These are phyloP conservation scores for Anas platyrhynchos DNA, from an alignment of 2,113 vertebrate genomes.

Conservation along the genomic window DNA sequence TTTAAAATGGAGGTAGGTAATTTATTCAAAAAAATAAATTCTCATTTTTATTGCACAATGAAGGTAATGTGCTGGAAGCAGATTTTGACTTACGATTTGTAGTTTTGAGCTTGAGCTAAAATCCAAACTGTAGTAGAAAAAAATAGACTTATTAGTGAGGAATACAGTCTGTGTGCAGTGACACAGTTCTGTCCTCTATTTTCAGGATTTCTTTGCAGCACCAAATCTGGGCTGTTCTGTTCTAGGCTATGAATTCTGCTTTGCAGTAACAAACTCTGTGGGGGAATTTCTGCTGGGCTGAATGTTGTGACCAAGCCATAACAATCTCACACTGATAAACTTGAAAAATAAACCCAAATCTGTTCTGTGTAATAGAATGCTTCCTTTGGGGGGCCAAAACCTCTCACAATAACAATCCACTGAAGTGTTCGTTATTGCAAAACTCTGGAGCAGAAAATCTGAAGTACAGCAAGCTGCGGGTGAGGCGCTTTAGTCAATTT, in stretches of 20 bases:
- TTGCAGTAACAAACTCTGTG: neutral
- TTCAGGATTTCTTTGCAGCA: neutral
- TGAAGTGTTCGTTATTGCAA: neutral
- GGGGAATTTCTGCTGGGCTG: neutral
- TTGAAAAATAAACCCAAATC: slow-evolving; percentile 4
- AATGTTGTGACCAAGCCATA: neutral
- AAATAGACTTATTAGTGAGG: neutral
- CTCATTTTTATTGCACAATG: neutral
- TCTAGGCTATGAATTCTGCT: neutral
- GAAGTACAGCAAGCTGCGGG: neutral
- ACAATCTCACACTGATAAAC: neutral
- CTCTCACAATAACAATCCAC: neutral
- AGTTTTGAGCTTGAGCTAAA: neutral
- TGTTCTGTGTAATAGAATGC: neutral
- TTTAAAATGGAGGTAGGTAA: slow-evolving; percentile 21
- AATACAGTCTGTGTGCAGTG: neutral
- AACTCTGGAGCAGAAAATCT: neutral
- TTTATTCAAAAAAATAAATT: neutral
- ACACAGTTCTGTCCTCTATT: neutral
- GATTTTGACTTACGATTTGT: neutral
- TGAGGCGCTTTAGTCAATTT: neutral
- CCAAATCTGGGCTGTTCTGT: neutral
- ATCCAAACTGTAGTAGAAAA: neutral
- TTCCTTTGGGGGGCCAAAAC: neutral
- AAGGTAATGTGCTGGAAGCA: neutral